Evolutionary conservation across 1,140 invertebrate genomes (phyloP), one percentile per base, ranked within the genome.

Genomic region (Sminthurinus signatus): DNA sequence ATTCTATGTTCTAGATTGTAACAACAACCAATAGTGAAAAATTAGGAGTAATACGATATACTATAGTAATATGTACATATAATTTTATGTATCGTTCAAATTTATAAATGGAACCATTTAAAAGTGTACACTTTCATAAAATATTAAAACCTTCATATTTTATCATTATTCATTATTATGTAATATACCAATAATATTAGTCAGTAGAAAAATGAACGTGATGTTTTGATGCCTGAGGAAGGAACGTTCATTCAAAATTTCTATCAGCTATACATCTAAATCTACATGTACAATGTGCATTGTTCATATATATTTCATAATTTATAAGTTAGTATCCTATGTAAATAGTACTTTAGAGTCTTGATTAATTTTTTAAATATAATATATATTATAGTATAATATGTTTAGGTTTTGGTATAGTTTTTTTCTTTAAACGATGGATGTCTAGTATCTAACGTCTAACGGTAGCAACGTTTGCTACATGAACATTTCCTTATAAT

Each of bases 401-500:
- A n/a, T n/a, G n/a, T n/a, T n/a, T n/a, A n/a, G n/a, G n/a, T n/a
- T n/a, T n/a, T n/a, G n/a, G n/a, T n/a, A n/a, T n/a, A n/a, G n/a
- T n/a, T n/a, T n/a, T n/a, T n/a, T n/a, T n/a, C n/a, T n/a, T n/a
- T n/a, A n/a, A n/a, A n/a, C n/a, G n/a, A n/a, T n/a, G n/a, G n/a
- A n/a, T n/a, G n/a, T n/a, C n/a, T n/a, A n/a, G n/a, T n/a, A n/a
- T n/a, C n/a, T n/a, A n/a, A n/a, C n/a, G n/a, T n/a, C n/a, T n/a
- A n/a, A n/a, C n/a, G n/a, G 67, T 69, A 69, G 69, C 73, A 74
- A 48, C 73, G 73, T 62, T 72, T 70, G 43, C 72, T 73, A 62
- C 80, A 82, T 63, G 77, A 77, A 74, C 83, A 72, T 78, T 96
- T 96, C 73, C 93, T 86, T 75, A 98, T 90, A 74, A 98, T 89